Evolutionary conservation across 2,888 invertebrate genomes (phyloP).

Genomic region (Cepaea hortensis): DNA sequence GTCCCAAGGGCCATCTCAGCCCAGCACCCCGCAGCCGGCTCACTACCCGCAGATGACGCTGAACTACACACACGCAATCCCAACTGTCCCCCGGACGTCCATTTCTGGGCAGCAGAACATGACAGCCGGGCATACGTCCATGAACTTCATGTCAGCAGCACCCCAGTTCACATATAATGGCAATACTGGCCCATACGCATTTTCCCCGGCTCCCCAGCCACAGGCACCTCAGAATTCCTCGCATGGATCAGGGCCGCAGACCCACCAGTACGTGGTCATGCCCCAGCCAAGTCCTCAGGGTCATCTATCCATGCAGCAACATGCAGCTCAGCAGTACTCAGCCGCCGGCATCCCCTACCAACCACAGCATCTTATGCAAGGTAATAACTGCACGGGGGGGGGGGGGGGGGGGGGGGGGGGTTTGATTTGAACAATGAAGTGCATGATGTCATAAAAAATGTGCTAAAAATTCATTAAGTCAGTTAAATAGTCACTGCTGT

Average conservation of each 20-base stretch:
- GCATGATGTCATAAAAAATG: too few species aligned
- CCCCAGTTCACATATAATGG: constrained; percentile 36
- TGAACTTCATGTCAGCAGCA: constrained; percentile 30
- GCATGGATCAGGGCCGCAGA: constrained; percentile 38
- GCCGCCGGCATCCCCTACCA: constrained; percentile 30
- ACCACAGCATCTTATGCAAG: constrained; percentile 47
- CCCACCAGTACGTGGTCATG: constrained; percentile 50
- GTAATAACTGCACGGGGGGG: neutral
- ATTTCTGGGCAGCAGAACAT: constrained; percentile 45
- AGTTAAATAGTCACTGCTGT: too few species aligned
- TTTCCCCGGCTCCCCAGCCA: constrained; percentile 41
- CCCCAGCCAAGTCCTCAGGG: constrained; percentile 48
- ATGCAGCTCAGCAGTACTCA: constrained; percentile 15
- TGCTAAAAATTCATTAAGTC: too few species aligned
- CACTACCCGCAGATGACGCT: constrained; percentile 34
- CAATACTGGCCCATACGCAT: constrained; percentile 31
- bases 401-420: too few species aligned
- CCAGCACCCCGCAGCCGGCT: constrained; percentile 41
- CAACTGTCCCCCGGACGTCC: constrained; percentile 31
- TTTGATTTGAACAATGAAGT: too few species aligned
- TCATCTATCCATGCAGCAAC: constrained; percentile 44
- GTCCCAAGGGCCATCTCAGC: constrained; percentile 43
- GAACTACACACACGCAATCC: constrained; percentile 10
- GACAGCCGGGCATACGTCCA: constrained; percentile 26
- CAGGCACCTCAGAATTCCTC: constrained; percentile 39